Conservation (phyloP, 2,113 vertebrate genomes). For the Taurulus bubalis region DNA sequence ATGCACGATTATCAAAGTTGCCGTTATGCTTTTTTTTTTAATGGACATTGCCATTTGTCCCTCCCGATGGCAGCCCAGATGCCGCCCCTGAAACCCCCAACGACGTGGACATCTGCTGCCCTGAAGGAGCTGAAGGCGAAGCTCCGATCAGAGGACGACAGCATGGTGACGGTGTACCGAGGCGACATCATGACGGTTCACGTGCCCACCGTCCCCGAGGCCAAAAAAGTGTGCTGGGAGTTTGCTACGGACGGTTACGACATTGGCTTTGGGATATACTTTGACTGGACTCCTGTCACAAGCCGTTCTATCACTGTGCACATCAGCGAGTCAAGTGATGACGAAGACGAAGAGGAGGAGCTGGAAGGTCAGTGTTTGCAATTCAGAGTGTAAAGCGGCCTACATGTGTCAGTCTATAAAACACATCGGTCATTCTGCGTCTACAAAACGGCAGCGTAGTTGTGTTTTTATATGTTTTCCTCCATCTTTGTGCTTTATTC, state of each 20-base stretch:
- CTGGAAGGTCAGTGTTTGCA: constrained; percentile 86
- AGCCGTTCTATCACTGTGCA: constrained; percentile 95
- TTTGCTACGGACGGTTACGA: constrained; percentile 97
- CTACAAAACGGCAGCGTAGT: background rate
- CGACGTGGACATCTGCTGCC: constrained; percentile 91
- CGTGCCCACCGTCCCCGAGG: constrained; percentile 94
- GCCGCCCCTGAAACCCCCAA: constrained; percentile 88
- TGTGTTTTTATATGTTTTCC: background rate
- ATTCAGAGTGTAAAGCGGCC: background rate
- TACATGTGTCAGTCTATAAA: background rate
- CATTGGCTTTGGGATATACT: constrained; percentile 97
- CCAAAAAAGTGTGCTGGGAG: constrained; percentile 96
- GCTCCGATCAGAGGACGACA: constrained; percentile 90
- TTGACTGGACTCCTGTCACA: constrained; percentile 95
- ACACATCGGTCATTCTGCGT: background rate
- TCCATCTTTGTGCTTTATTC: constrained; percentile 20
- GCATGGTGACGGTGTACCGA: constrained; percentile 92
- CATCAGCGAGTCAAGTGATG: constrained; percentile 97
- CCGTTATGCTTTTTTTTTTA: constrained; percentile 6
- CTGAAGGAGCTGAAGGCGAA: constrained; percentile 94
- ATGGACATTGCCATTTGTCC: constrained; percentile 8
- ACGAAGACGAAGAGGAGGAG: constrained; percentile 96
- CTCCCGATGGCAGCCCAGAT: constrained; percentile 83
- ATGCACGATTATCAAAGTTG: background rate
- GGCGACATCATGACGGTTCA: constrained; percentile 96